These are phyloP conservation scores for Zonitis immaculata DNA, from an alignment of 2,888 invertebrate species.

Conservation along the genomic window DNA sequence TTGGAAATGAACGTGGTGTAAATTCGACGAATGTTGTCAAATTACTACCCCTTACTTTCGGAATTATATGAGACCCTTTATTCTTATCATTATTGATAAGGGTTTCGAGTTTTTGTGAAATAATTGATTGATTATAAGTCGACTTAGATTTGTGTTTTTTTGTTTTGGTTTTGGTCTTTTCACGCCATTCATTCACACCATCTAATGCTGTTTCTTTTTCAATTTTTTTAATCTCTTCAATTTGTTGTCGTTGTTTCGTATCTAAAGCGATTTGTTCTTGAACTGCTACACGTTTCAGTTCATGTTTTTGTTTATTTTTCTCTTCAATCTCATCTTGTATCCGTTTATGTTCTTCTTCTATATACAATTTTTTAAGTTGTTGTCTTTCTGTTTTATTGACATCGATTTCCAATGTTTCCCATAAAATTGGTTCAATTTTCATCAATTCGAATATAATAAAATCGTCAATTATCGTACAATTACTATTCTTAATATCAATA, in stretches of 20 bases:
- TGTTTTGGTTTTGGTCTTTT: constrained; percentile 12
- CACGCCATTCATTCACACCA: constrained; percentile 59
- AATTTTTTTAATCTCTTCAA: constrained; percentile 59
- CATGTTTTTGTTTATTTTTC: constrained; percentile 51
- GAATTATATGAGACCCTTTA: constrained; percentile 28
- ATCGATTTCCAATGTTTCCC: constrained; percentile 57
- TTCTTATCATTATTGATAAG: no score
- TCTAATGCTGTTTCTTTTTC: constrained; percentile 62
- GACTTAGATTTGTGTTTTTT: constrained; percentile 15
- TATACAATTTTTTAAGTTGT: constrained; percentile 54
- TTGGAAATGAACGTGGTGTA: constrained; percentile 72
- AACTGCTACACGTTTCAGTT: constrained; percentile 57
- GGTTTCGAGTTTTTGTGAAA: constrained; percentile 20
- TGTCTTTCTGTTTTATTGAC: constrained; percentile 56
- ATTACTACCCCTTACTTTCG: constrained; percentile 37
- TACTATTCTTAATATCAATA: constrained; percentile 60
- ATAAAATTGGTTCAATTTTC: constrained; percentile 55
- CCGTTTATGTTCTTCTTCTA: constrained; percentile 55
- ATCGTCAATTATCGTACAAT: constrained; percentile 57
- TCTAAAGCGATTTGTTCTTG: constrained; percentile 58
- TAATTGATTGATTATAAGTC: constrained; percentile 10
- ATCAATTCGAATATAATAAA: constrained; percentile 62
- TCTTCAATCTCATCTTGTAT: constrained; percentile 55
- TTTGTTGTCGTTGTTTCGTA: constrained; percentile 55
- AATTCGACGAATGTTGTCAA: constrained; percentile 62